Evolutionary conservation across 1,140 invertebrate species (phyloP), one percentile per base, ranked within the genome.

Genomic region (Tetramorium parvispinum): DNA sequence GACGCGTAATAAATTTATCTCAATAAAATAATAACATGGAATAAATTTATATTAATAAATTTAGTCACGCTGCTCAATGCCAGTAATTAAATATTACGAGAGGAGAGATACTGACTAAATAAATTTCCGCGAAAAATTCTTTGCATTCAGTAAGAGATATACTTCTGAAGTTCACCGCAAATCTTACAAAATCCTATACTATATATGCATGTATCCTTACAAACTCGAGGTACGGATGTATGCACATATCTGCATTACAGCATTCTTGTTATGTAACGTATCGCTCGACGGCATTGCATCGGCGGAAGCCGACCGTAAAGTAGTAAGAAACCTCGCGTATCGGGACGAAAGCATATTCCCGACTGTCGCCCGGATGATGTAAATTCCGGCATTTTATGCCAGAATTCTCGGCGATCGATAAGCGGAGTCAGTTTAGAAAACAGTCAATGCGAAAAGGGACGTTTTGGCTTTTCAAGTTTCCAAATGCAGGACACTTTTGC

Each of bases 331-430:
- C 53, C 27, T 57, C 51, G 66, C 24, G 18, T 75, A 75, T 83
- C 68, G 40, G 13, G 18, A 18, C 32, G 77, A 70, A 51, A 81
- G 53, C 43, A 46, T 59, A 57, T 73, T 73, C 68, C 27, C 40
- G 40, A 71, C 40, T 82, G 49, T 57, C 51, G 32, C 7, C 16
- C 51, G 51, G 37, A 73, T 82, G 53, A 59, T 59, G 79, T 83
- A 59, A 75, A 83, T 83, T 75, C 68, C 61, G 55, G n/a, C 13
- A 75, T 83, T 59, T 83, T 61, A 75, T 83, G 40, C n/a, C 18
- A 27, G 40, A 83, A 75, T 83, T 83, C 24, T 24, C 37, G 40
- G 7, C 40, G 79, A 24, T 75, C 79, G 79, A 83, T 83, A 71
- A 71, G 78, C 65, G 55, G 46, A 32, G 79, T 59, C 53, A 59